These are phyloP conservation scores for Triplophysa siluroides DNA, from an alignment of 2,113 vertebrate genomes.

Conservation along the genomic window DNA sequence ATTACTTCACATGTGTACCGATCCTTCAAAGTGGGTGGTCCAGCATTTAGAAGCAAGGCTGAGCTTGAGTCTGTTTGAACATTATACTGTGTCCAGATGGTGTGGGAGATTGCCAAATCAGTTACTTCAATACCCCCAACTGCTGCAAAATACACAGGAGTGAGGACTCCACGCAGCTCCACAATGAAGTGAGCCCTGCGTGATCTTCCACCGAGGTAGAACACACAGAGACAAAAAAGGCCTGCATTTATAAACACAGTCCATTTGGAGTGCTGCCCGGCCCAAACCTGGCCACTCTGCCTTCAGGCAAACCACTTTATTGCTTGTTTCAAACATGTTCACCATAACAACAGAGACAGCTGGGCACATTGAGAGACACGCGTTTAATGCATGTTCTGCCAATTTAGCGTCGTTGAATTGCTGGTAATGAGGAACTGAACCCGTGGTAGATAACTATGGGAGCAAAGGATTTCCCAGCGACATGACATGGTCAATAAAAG, in stretches of 20 bases:
- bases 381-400: conserved; percentile 41
- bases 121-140: conserved; percentile 51
- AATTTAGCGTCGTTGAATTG: conserved; percentile 34
- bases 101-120: conserved; percentile 68
- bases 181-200: conserved; percentile 55
- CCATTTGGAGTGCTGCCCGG: conserved; percentile 47
- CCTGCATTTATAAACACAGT: conserved; percentile 50
- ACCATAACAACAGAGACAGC: conserved; percentile 53
- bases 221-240: conserved; percentile 58
- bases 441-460: not conserved
- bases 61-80: conserved; percentile 58
- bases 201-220: conserved; percentile 58
- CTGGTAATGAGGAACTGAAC: conserved; percentile 25
- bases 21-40: conserved; percentile 54
- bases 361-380: conserved; percentile 50
- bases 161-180: conserved; percentile 51
- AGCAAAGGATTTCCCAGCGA: conserved; percentile 11
- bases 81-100: conserved; percentile 61
- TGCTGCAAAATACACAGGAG: conserved; percentile 56
- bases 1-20: conserved; percentile 18
- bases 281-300: conserved; percentile 46
- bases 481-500: not conserved
- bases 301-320: conserved; percentile 52
- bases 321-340: conserved; percentile 52
- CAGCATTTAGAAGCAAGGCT: conserved; percentile 50